Percentiles rank a stretch among this genome's conserved stretches.
Conservation (phyloP, 2,797 vertebrate species). For the Champsocephalus gunnari region DNA sequence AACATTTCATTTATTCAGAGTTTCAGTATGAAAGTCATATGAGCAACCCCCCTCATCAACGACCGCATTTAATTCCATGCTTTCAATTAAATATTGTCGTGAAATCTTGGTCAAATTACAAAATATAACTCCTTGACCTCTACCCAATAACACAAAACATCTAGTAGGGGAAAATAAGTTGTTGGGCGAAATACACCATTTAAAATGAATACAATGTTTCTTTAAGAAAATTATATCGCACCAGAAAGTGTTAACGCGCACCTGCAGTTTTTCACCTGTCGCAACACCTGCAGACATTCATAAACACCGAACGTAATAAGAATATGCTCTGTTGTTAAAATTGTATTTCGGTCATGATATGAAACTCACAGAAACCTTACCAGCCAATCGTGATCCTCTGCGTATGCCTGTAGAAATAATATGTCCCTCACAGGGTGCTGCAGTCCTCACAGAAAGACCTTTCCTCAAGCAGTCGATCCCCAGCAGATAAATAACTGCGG, state of each 20-base stretch:
- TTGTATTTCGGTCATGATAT: background rate
- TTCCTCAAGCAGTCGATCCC: conserved; percentile 5
- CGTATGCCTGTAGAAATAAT: conserved; percentile 14
- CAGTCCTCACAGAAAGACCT: conserved; percentile 41
- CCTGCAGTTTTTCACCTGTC: conserved; percentile 62
- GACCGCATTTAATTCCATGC: background rate
- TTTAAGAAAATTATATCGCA: background rate
- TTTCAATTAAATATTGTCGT: too few relatives aligned
- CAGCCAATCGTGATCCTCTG: conserved; percentile 28
- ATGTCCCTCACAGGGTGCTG: conserved; percentile 36
- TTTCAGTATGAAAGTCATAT: background rate
- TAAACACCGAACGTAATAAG: background rate
- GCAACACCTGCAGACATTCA: conserved; percentile 7
- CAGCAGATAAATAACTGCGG: background rate
- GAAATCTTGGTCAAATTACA: background rate
- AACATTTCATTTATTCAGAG: background rate
- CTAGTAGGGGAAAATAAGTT: background rate
- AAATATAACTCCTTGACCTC: background rate
- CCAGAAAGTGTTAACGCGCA: conserved; percentile 16
- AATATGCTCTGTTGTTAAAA: background rate
- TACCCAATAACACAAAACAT: background rate
- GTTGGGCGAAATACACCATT: background rate
- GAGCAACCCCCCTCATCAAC: too few relatives aligned
- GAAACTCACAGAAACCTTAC: conserved; percentile 49
- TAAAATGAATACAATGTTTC: background rate